These are phyloP conservation scores for Zootermopsis nevadensis DNA, from an alignment of 2,888 invertebrate genomes.

Conservation along the genomic window DNA sequence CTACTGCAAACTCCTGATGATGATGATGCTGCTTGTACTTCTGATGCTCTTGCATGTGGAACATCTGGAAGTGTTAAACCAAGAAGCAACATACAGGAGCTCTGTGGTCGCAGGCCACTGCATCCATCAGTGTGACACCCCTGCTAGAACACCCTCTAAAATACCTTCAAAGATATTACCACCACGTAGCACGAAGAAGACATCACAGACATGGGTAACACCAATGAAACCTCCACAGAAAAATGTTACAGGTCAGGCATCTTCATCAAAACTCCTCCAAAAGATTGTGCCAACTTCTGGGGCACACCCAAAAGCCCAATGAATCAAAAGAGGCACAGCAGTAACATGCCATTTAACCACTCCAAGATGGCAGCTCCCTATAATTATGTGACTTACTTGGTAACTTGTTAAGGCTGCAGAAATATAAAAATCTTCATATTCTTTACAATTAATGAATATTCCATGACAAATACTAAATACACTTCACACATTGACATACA, in stretches of 20 bases:
- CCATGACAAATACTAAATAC: no score
- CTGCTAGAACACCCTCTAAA: not conserved
- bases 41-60: slow-evolving; percentile 5
- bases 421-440: no score
- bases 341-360: not conserved
- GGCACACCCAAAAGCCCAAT: not conserved
- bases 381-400: not conserved
- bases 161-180: not conserved
- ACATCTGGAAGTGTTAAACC: slow-evolving; percentile 15
- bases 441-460: no score
- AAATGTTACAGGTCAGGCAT: not conserved
- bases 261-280: not conserved
- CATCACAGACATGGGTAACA: not conserved
- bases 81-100: slow-evolving; percentile 1
- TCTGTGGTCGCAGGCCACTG: not conserved
- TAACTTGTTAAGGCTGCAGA: no score
- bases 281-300: not conserved
- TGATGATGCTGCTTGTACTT: no score
- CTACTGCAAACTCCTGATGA: not conserved
- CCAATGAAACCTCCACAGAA: not conserved
- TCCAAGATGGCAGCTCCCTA: not conserved
- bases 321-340: no score
- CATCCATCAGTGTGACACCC: slow-evolving; percentile 11
- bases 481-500: no score
- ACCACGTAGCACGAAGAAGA: not conserved